A percentile compares a stretch with the other conserved stretches of the same genome.
Conservation (phyloP, 2,113 vertebrate genomes). For the Python bivittatus region DNA sequence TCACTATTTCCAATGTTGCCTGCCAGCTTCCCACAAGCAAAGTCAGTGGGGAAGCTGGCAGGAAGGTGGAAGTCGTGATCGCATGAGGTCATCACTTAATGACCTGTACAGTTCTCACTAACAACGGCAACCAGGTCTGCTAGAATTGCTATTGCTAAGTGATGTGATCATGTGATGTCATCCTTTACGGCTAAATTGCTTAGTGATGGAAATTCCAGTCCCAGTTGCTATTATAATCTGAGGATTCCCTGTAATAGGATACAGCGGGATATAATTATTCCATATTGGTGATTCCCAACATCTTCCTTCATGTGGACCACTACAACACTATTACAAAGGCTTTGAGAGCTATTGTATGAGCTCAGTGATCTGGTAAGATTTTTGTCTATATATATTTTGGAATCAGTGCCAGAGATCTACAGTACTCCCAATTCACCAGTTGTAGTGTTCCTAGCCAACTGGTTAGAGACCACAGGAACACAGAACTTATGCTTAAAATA, state of each 20-base stretch:
- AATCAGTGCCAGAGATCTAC: neutral
- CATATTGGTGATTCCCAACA: no score
- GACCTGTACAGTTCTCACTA: neutral
- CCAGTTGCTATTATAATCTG: neutral
- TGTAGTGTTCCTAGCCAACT: neutral
- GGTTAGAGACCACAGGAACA: neutral
- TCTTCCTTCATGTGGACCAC: neutral
- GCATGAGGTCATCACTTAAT: neutral
- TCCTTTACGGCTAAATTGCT: neutral
- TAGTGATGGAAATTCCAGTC: neutral
- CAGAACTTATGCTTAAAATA: neutral
- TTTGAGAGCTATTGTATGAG: neutral
- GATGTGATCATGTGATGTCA: neutral
- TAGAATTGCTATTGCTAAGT: neutral
- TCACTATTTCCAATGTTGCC: neutral
- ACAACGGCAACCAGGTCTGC: neutral
- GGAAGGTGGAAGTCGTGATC: neutral
- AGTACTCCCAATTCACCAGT: neutral
- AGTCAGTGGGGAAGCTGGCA: neutral
- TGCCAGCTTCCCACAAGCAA: neutral
- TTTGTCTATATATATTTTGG: neutral
- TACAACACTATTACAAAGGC: neutral
- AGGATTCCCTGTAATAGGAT: neutral
- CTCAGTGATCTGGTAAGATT: neutral
- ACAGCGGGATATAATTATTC: neutral